A percentile compares a stretch with the other conserved stretches of the same genome.
phyloP scores from a whole-genome alignment of 2,888 invertebrate species.

The Carterocephalus palaemon region DNA sequence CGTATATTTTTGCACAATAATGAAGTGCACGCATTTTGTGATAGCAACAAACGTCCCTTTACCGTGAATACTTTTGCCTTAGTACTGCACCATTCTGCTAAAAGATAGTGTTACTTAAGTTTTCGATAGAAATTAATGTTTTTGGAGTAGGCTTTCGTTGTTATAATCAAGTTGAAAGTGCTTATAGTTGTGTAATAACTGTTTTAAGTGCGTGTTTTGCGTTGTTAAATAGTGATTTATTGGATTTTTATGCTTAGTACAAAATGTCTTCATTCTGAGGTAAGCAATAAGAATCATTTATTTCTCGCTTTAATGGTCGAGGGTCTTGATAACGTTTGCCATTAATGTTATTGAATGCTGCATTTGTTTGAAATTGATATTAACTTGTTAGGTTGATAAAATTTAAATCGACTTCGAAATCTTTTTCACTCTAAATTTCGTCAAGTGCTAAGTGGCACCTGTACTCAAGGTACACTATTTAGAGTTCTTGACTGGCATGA shows the following conservation, averaged over 20 bases:
- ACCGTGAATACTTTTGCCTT: constrained; percentile 50
- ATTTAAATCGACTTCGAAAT: not conserved
- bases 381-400: not conserved
- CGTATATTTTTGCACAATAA: constrained; percentile 52
- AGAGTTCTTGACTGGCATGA: too few species aligned
- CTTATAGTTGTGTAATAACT: constrained; percentile 42
- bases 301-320: constrained; percentile 37
- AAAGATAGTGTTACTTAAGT: constrained; percentile 18
- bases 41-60: constrained; percentile 54
- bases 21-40: constrained; percentile 65
- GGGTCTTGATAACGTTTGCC: constrained; percentile 35
- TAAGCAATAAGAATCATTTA: constrained; percentile 34
- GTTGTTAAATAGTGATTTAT: constrained; percentile 34
- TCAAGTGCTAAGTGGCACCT: not conserved
- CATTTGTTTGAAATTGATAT: constrained; percentile 4
- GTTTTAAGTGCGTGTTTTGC: constrained; percentile 49
- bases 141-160: constrained; percentile 12
- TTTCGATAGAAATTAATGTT: constrained; percentile 16
- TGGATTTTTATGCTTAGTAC: constrained; percentile 36
- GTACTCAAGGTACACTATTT: too few species aligned
- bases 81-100: constrained; percentile 44
- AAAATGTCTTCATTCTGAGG: constrained; percentile 49
- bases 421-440: not conserved
- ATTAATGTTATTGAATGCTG: constrained; percentile 25
- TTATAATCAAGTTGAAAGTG: constrained; percentile 46